A percentile compares a stretch with the other conserved stretches of the same genome.
phyloP scores from a whole-genome alignment of 2,888 invertebrate genomes.

The Xestia c-nigrum region DNA sequence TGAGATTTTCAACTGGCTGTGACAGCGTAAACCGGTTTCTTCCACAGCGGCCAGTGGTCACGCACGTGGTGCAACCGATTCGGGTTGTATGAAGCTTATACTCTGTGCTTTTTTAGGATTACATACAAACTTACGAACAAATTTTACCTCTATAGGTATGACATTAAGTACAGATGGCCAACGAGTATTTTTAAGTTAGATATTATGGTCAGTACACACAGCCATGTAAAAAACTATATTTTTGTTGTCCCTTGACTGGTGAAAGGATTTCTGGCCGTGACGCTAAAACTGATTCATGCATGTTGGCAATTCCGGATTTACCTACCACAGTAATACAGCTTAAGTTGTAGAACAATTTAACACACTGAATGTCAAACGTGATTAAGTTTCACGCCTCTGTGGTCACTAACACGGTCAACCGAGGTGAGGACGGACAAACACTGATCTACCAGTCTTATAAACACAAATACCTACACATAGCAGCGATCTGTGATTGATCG shows the following conservation, averaged over 20 bases:
- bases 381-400: constrained; percentile 30
- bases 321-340: background rate
- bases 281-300: background rate
- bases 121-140: too few species aligned
- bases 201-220: background rate
- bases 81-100: too few species aligned
- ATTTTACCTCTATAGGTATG: too few species aligned
- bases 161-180: too few species aligned
- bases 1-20: too few species aligned
- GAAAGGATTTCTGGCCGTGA: background rate
- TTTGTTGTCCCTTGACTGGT: too few species aligned
- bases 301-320: background rate
- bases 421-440: background rate
- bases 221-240: background rate
- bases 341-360: background rate
- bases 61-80: too few species aligned
- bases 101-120: too few species aligned
- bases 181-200: background rate
- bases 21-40: too few species aligned
- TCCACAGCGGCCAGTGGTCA: too few species aligned
- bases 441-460: background rate
- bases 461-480: background rate
- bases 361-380: background rate
- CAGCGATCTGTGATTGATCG: background rate
- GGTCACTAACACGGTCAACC: background rate